Percentiles rank a stretch among this genome's conserved stretches.
Evolutionary conservation across 2,888 invertebrate genomes (phyloP).

Genomic region (Rambutsinella grinnellia): DNA sequence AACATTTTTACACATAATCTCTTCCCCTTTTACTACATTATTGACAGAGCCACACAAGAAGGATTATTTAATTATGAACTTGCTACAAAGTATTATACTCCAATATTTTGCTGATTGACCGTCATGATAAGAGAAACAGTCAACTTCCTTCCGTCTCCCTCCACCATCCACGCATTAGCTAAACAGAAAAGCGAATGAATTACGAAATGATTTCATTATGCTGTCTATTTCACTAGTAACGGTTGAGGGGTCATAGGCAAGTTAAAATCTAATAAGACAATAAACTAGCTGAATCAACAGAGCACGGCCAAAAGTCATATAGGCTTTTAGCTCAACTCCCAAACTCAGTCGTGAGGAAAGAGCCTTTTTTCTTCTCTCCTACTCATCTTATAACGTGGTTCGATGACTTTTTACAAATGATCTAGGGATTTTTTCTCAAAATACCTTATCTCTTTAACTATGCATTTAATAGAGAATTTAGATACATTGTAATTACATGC

Average conservation of each 20-base stretch:
- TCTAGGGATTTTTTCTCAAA: too few relatives aligned
- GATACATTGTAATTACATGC: too few relatives aligned
- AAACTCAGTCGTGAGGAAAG: not conserved
- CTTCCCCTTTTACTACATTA: too few relatives aligned
- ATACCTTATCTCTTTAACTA: too few relatives aligned
- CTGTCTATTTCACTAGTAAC: constrained; percentile 8
- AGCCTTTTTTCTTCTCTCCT: not conserved
- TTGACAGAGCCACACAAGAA: not conserved
- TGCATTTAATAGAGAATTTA: too few relatives aligned
- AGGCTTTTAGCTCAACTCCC: not conserved
- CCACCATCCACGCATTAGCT: not conserved
- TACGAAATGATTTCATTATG: not conserved
- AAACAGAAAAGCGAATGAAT: not conserved
- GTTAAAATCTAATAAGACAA: not conserved
- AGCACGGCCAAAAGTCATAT: constrained; percentile 16
- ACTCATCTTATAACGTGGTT: constrained; percentile 50
- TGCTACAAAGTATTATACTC: too few relatives aligned
- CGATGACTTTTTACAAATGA: constrained; percentile 39
- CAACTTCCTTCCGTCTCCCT: constrained; percentile 29
- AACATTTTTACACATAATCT: not conserved
- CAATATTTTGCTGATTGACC: not conserved
- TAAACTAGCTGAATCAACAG: constrained; percentile 25
- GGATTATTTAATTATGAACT: not conserved
- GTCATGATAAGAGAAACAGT: not conserved
- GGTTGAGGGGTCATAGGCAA: constrained; percentile 18